phyloP scores from a whole-genome alignment of 1,140 invertebrate genomes.

The Scaptomyza montana region DNA sequence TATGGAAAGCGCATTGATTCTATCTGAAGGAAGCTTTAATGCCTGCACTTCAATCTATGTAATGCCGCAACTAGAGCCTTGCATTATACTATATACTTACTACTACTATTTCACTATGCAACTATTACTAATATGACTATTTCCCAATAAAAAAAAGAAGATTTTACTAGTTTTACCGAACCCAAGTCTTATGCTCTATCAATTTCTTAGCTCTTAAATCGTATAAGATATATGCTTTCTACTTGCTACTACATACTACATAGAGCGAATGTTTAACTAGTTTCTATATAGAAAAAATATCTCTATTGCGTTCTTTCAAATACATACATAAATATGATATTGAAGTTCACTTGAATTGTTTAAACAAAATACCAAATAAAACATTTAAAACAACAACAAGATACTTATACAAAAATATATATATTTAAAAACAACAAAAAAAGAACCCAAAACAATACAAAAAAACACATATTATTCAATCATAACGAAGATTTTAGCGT shows the following conservation, averaged over 20 bases:
- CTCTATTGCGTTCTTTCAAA: slow-evolving; percentile 70
- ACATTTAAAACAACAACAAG: slow-evolving; percentile 16
- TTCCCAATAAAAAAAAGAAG: slow-evolving; percentile 28
- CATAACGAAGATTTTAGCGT: slow-evolving; percentile 74
- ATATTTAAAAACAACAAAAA: slow-evolving; percentile 33
- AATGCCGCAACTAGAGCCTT: slow-evolving; percentile 18
- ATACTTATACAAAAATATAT: slow-evolving; percentile 39
- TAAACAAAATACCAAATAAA: slow-evolving; percentile 31
- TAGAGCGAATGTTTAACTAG: slow-evolving; percentile 75
- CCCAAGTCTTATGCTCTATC: slow-evolving; percentile 56
- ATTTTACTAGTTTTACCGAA: slow-evolving; percentile 57
- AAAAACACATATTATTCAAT: slow-evolving; percentile 66
- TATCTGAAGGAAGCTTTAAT: slow-evolving; percentile 19
- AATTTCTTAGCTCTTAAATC: slow-evolving; percentile 55
- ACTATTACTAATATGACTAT: slow-evolving; percentile 23
- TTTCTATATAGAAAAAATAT: slow-evolving; percentile 66
- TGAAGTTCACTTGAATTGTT: slow-evolving; percentile 73
- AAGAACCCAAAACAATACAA: slow-evolving; percentile 10
- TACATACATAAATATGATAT: slow-evolving; percentile 64
- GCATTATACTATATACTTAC: not conserved
- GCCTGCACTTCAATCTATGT: slow-evolving; percentile 1
- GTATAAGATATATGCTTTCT: slow-evolving; percentile 57
- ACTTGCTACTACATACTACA: slow-evolving; percentile 41
- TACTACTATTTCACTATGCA: slow-evolving; percentile 16
- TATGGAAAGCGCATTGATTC: slow-evolving; percentile 58